Conservation (phyloP, 2,888 invertebrate species). For the Pomacea canaliculata region DNA sequence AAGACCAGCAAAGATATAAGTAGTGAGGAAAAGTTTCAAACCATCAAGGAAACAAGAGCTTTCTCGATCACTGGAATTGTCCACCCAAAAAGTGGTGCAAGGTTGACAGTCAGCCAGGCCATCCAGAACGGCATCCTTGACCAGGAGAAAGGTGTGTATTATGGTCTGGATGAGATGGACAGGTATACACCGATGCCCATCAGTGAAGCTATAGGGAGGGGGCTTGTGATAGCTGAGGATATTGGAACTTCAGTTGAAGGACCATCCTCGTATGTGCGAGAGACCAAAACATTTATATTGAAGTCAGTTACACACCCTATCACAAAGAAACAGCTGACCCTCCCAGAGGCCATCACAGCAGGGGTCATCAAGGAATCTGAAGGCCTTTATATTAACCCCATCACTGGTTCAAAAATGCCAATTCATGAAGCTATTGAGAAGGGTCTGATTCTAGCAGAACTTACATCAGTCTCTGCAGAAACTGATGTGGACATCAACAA, state of each 20-base stretch:
- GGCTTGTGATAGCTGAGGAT: constrained; percentile 80
- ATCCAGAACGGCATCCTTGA: constrained; percentile 83
- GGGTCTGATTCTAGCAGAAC: constrained; percentile 76
- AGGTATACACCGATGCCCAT: constrained; percentile 83
- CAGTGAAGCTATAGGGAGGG: constrained; percentile 84
- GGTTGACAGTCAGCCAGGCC: constrained; percentile 78
- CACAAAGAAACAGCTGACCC: constrained; percentile 79
- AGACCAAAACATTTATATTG: constrained; percentile 59
- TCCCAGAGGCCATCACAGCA: constrained; percentile 91
- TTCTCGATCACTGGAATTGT: constrained; percentile 85
- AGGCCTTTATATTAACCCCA: constrained; percentile 77
- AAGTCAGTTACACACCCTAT: constrained; percentile 77
- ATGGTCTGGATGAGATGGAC: constrained; percentile 67
- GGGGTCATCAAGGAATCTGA: constrained; percentile 87
- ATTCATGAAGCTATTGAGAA: constrained; percentile 85
- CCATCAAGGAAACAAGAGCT: constrained; percentile 77
- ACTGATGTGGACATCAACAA: constrained; percentile 90
- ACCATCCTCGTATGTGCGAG: constrained; percentile 79
- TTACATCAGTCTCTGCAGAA: constrained; percentile 74
- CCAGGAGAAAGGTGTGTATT: constrained; percentile 73
- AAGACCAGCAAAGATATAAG: constrained; percentile 87
- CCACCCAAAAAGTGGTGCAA: constrained; percentile 88
- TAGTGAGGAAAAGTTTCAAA: constrained; percentile 75
- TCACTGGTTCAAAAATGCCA: constrained; percentile 82
- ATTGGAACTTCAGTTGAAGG: constrained; percentile 92